These are phyloP conservation scores for Atlantisia rogersi DNA, from an alignment of 2,113 vertebrate species.

Conservation along the genomic window DNA sequence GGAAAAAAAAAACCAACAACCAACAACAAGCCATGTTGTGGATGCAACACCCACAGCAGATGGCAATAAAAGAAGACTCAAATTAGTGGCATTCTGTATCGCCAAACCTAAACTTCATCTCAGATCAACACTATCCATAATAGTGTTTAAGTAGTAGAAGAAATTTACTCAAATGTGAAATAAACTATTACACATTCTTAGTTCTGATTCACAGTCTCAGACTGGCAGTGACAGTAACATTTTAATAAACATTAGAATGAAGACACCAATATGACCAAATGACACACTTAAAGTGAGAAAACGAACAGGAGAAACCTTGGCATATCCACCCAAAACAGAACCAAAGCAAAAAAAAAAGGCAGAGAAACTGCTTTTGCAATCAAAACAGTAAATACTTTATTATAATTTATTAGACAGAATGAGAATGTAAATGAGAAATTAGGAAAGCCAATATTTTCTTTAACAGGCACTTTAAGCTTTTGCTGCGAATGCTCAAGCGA, in stretches of 20 bases:
- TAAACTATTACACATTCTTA: slow-evolving; percentile 71
- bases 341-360: slow-evolving; percentile 52
- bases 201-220: slow-evolving; percentile 66
- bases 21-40: not conserved
- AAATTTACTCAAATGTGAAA: slow-evolving; percentile 67
- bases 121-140: slow-evolving; percentile 60
- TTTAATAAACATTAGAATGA: slow-evolving; percentile 70
- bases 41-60: slow-evolving; percentile 40
- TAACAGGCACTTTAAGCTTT: slow-evolving; percentile 10
- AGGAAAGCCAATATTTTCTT: slow-evolving; percentile 53
- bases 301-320: slow-evolving; percentile 64
- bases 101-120: slow-evolving; percentile 59
- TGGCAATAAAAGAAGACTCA: slow-evolving; percentile 57
- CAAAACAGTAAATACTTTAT: slow-evolving; percentile 68
- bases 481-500: not conserved
- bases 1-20: not conserved
- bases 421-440: slow-evolving; percentile 61
- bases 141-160: slow-evolving; percentile 59
- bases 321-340: slow-evolving; percentile 60
- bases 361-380: slow-evolving; percentile 44
- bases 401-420: slow-evolving; percentile 63
- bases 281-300: slow-evolving; percentile 69
- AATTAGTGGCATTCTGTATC: slow-evolving; percentile 52
- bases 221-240: slow-evolving; percentile 66
- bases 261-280: slow-evolving; percentile 69